Base-by-base conservation (phyloP, 2,113 vertebrate genomes). In the Balaenoptera acutorostrata region DNA sequence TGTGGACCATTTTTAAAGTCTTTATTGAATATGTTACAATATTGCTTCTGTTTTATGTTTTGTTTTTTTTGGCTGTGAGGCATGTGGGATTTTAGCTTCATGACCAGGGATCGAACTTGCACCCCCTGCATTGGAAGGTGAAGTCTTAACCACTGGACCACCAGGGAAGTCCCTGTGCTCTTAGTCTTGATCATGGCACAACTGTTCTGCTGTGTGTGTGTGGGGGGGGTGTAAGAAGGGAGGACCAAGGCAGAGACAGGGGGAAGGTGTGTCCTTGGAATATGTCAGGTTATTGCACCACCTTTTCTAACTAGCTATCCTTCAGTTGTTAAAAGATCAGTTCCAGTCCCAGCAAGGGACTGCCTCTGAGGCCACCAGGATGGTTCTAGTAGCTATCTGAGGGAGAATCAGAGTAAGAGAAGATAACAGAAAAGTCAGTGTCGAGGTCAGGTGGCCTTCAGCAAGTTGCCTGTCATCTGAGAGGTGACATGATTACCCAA, bases 151-250 rank as follows among this genome's bases (percentile, higher is more conserved):
- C 49, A 52, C 15, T 17, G 49, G 49, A 52, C 49, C 49, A 17
- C 49, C 14, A 52, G 49, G 49, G 49, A 52, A 17, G 49, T 52
- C 14, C 49, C 10, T 39, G 33, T 80, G 29, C 23, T 83, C 27
- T 84, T 57, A 36, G 17, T 64, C 15, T 49, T 85, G 20, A 39
- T 78, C 23, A 63, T 85, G 81, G 31, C 31, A 59, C 14, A 66
- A 0, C 23, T 33, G 5, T 66, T 36, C 6, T 13, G n/a, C 31
- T 82, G 33, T 21, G 27, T 55, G 18, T 39, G 3, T 36, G 21
- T 3, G 4, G 8, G 3, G 2, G 10, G 3, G 2, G 17, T 21
- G 1, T 39, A 20, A 59, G 8, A 15, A 86, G 7, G 2, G 3
- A 9, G 46, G 72, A 12, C 11, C 23, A 46, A 77, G 57, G 27